Evolutionary conservation across 2,797 vertebrate species (phyloP).

Genomic region (Manis javanica): DNA sequence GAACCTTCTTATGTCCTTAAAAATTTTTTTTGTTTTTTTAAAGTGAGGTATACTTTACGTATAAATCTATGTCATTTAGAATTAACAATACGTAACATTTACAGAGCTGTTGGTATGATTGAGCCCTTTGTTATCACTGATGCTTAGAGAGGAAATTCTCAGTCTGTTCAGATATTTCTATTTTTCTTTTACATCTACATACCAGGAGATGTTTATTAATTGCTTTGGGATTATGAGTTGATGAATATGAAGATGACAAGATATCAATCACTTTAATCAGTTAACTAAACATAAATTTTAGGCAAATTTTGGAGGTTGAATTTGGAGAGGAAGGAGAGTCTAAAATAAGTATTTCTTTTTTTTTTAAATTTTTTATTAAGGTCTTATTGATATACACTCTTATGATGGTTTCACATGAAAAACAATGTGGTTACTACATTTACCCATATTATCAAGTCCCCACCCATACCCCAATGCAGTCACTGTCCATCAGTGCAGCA

Average conservation of each 20-base stretch:
- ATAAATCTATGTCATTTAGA: background rate
- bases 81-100: background rate
- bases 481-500: no score
- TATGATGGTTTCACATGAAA: no score
- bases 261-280: background rate
- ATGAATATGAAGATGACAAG: background rate
- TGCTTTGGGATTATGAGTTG: background rate
- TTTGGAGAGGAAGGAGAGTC: background rate
- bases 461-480: no score
- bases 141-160: background rate
- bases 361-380: no score
- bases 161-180: background rate
- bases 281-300: constrained; percentile 20
- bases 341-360: background rate
- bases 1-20: background rate
- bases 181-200: background rate
- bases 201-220: background rate
- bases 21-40: background rate
- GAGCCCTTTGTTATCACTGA: background rate
- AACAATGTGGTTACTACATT: no score
- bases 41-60: background rate
- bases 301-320: background rate
- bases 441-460: no score
- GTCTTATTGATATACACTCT: no score
- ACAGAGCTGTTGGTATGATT: background rate